Base-by-base conservation (phyloP, 2,888 invertebrate genomes). In the Oxystoma pomonae region DNA sequence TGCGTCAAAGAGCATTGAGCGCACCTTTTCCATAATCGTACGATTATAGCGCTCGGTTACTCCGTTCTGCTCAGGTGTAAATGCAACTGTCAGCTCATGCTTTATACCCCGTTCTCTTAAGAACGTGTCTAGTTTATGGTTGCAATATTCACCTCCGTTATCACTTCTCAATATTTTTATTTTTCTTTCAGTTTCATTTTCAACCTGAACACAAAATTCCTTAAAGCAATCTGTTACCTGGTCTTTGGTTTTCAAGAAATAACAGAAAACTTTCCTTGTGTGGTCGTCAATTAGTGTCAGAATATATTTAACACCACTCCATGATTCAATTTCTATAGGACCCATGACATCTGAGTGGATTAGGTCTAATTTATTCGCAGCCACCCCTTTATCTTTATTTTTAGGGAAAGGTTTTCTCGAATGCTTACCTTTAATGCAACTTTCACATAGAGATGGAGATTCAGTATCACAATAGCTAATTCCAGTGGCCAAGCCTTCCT, bases 371-470 rank as follows among this genome's bases (percentile, higher is more conserved):
- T 58, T 63, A 19, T 68, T 58, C 63, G 53, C 61, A 53, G 20
- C 69, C 61, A 60, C 73, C 71, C 65, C 78, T 72, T 62, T 68
- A 60, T 68, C 78, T 77, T 58, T 70, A n/a, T 53, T 53, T 53
- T 53, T 53, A 19, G 53, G 53, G 53, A 53, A 53, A 16, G 53
- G 17, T 53, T 53, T 53, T 19, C 19, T 53, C n/a, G 53, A 53
- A n/a, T 53, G 53, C n/a, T 53, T 53, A 53, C 53, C 53, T 53
- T 53, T 53, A 9, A 53, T 53, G 53, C 53, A 53, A 53, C 63
- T 59, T 20, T 64, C 65, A 63, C 67, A 70, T 20, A 57, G 52
- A 35, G 61, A 52, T 56, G 51, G 60, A 50, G 49, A 58, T 57
- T 60, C 55, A 19, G 21, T 51, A 53, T 66, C 60, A 19, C 35